Conservation (phyloP, 2,888 invertebrate species). For the Fissipunctia ypsillon region DNA sequence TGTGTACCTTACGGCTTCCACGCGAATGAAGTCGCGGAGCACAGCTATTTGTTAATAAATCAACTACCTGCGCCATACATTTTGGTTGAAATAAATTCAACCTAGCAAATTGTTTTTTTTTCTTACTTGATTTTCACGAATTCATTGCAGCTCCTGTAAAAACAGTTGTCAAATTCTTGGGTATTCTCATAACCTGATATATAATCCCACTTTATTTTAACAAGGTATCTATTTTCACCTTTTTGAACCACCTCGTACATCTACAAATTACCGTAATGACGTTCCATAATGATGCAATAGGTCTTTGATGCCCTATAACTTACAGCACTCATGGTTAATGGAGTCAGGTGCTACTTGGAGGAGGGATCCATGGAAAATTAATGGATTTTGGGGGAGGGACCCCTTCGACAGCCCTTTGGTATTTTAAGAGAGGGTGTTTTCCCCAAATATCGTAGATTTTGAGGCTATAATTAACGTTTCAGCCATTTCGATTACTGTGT, state of each 20-base stretch:
- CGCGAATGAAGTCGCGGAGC: too few relatives aligned
- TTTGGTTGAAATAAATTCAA: background rate
- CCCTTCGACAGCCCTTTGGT: slow-evolving; percentile 9
- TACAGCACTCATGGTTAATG: slow-evolving; percentile 15
- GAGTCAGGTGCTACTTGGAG: slow-evolving; percentile 29
- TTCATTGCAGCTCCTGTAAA: background rate
- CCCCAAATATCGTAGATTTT: slow-evolving; percentile 4
- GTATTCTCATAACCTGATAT: background rate
- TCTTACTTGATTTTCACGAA: background rate
- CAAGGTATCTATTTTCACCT: background rate
- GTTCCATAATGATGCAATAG: slow-evolving; percentile 4
- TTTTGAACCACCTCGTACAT: too few relatives aligned
- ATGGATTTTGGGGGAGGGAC: slow-evolving; percentile 27
- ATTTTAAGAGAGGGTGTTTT: slow-evolving; percentile 18
- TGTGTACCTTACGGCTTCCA: too few relatives aligned
- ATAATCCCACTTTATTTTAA: background rate
- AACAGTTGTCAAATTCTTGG: background rate
- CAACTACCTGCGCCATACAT: background rate
- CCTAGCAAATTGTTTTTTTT: background rate
- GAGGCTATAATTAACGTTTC: background rate
- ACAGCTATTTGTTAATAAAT: background rate
- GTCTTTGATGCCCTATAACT: background rate
- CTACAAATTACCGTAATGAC: slow-evolving; percentile 1
- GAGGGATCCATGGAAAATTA: slow-evolving; percentile 41
- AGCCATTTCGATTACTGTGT: background rate